These are phyloP conservation scores for Parapsyche elsis DNA, from an alignment of 1,140 invertebrate genomes.

Conservation along the genomic window DNA sequence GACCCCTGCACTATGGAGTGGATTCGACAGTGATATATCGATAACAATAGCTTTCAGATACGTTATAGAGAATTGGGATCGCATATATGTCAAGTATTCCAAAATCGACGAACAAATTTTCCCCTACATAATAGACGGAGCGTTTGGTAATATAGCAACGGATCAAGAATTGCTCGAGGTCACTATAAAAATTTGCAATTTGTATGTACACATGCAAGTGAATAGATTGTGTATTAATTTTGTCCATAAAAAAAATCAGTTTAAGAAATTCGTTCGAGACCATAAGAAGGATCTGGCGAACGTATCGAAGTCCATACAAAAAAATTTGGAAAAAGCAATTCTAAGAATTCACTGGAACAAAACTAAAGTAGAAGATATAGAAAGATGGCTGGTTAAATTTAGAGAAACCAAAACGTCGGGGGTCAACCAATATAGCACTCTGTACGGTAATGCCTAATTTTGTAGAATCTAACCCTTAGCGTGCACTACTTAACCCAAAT, in stretches of 20 bases:
- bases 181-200: slow-evolving; percentile 32
- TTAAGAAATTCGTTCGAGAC: slow-evolving; percentile 59
- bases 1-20: slow-evolving; percentile 45
- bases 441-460: slow-evolving; percentile 51
- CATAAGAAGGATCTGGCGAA: slow-evolving; percentile 60
- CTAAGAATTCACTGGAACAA: slow-evolving; percentile 59
- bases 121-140: slow-evolving; percentile 58
- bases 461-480: slow-evolving; percentile 39
- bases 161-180: slow-evolving; percentile 60
- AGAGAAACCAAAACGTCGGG: slow-evolving; percentile 37
- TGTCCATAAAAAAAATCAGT: slow-evolving; percentile 55
- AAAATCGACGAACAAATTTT: slow-evolving; percentile 57
- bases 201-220: too few relatives aligned
- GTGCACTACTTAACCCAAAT: background rate
- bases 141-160: slow-evolving; percentile 57
- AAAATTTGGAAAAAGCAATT: slow-evolving; percentile 60
- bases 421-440: slow-evolving; percentile 48
- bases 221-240: too few relatives aligned
- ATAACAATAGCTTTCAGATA: slow-evolving; percentile 50
- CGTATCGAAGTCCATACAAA: slow-evolving; percentile 59
- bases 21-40: slow-evolving; percentile 41
- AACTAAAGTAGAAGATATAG: slow-evolving; percentile 51
- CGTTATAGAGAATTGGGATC: slow-evolving; percentile 42
- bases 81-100: slow-evolving; percentile 54
- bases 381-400: slow-evolving; percentile 53